phyloP scores from a whole-genome alignment of 2,797 vertebrate genomes.

The Cryptoblepharus egeriae region DNA sequence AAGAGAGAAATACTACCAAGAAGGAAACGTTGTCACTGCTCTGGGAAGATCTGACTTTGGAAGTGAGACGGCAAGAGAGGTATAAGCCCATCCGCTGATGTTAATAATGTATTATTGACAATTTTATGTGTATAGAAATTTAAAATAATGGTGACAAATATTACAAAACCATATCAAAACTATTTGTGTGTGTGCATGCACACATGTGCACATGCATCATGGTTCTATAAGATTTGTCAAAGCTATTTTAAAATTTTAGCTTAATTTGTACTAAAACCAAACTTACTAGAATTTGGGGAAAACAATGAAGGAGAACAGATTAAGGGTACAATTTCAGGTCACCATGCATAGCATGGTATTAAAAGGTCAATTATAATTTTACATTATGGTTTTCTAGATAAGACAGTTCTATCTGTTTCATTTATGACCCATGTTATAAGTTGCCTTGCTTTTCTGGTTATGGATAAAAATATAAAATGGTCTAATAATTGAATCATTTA shows the following conservation, averaged over 20 bases:
- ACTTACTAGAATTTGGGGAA: neutral
- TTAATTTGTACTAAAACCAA: neutral
- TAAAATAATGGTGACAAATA: no score
- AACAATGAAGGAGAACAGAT: neutral
- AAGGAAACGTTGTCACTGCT: neutral
- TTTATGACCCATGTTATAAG: neutral
- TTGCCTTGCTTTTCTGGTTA: neutral
- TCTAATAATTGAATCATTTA: neutral
- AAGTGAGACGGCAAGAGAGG: neutral
- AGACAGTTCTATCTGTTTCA: no score
- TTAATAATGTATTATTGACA: neutral
- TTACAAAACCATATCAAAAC: no score
- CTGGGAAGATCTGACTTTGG: constrained; percentile 10
- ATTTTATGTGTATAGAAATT: no score
- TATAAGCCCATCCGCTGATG: neutral
- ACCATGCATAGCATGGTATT: neutral
- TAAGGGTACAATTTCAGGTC: neutral
- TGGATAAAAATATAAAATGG: neutral
- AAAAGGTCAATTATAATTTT: neutral
- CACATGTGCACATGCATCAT: no score
- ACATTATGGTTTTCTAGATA: neutral
- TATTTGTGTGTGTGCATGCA: no score
- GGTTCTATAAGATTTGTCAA: neutral
- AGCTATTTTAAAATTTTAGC: neutral
- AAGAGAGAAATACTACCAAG: neutral